phyloP scores from a whole-genome alignment of 2,888 invertebrate species.

The Drosophila pseudotakahashii region DNA sequence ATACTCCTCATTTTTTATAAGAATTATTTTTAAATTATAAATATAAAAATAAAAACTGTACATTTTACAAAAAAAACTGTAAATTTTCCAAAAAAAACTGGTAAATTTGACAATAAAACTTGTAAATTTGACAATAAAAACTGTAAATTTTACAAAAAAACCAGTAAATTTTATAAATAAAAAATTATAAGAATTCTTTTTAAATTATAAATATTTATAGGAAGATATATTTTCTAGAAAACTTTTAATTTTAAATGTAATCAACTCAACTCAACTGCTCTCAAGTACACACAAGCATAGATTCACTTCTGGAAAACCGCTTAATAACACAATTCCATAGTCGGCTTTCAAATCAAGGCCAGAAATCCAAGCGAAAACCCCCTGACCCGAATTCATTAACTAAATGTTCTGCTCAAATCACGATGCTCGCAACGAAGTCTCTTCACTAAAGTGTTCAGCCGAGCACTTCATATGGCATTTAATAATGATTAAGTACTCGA shows the following conservation, averaged over 20 bases:
- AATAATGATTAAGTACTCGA: slow-evolving; percentile 46
- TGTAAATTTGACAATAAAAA: no score
- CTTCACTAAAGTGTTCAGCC: slow-evolving; percentile 25
- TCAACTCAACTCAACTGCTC: background rate
- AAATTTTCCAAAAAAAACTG: no score
- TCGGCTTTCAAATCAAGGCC: slow-evolving; percentile 10
- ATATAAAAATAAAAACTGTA: no score
- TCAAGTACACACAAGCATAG: background rate
- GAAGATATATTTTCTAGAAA: no score
- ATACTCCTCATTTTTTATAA: no score
- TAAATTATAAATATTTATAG: no score
- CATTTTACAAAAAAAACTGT: no score
- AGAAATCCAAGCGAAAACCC: slow-evolving; percentile 2
- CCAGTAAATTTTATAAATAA: no score
- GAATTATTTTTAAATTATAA: no score
- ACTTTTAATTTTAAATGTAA: background rate
- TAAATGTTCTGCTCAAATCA: background rate
- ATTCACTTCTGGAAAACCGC: background rate
- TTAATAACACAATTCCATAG: slow-evolving; percentile 4
- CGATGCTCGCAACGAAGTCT: slow-evolving; percentile 1
- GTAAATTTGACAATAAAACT: no score
- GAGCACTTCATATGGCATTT: slow-evolving; percentile 35
- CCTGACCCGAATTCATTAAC: slow-evolving; percentile 33
- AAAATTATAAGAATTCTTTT: no score
- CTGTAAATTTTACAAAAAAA: no score